Base-by-base conservation (phyloP, 1,140 invertebrate species). In the Zaprionus gabonicus region DNA sequence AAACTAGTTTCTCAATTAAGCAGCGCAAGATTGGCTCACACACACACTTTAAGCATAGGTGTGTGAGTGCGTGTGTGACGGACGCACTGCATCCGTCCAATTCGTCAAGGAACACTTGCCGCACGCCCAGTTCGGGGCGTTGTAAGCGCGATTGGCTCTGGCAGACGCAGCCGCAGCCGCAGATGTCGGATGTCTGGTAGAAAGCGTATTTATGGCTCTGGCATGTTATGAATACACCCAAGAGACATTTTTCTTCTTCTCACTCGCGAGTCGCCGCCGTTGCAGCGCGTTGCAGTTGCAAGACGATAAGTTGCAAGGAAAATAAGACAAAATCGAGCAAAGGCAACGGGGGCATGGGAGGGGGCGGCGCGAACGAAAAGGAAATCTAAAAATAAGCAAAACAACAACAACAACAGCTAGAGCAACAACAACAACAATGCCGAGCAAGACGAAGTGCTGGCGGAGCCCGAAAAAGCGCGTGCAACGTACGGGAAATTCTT, bases 211-310 rank as follows among this genome's bases (percentile, higher is more conserved):
- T 90, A 90, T 90, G 85, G 85, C 73, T 81, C 71, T 82, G 79
- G 81, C 86, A 84, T 90, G 80, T 82, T 90, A 90, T 85, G 85
- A 90, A 90, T 90, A 85, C 85, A 90, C 85, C 85, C 85, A 90
- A 71, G 85, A 90, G 85, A 90, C 85, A 90, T 90, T 85, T 90
- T 81, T 90, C 85, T 90, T 90, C 85, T 90, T 85, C 85, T 68
- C 85, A 85, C 81, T 82, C 63, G 75, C 60, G 25, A 36, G 27
- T 20, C 31, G 51, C 20, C n/a, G 36, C 62, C 36, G 53, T 57
- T 44, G 51, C 67, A 51, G 60, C 17, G 28, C 31, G 59, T 49
- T 41, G 53, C 60, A 53, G 62, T 57, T 65, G 62, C 75, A 63
- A 68, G 56, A 67, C 64, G 70, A 67, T 70, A 77, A 76, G 74